Base-by-base conservation (phyloP, 1,140 invertebrate genomes). In the Trichoplusia ni region DNA sequence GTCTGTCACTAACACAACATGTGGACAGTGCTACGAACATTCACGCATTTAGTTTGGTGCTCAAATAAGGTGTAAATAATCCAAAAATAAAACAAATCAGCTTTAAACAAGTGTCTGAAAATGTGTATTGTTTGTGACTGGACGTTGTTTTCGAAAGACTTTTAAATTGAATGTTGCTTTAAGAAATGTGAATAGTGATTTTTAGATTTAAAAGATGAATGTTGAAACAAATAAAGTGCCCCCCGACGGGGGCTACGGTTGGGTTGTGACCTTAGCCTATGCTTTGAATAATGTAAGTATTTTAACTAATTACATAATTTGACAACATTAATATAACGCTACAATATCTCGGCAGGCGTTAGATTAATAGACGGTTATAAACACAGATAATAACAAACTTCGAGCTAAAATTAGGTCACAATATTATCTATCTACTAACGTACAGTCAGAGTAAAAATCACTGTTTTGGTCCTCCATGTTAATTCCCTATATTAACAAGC, bases 201-300 rank as follows among this genome's bases (percentile, higher is more conserved):
- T 23, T 29, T 27, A 29, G 35, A 27, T 67, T 9, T 77, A 40
- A 35, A 83, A 83, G 80, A 70, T 73, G 53, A 66, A 62, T 29
- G 51, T 54, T 38, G 69, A 66, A 61, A 56, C 60, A 33, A 80
- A 81, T 51, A 90, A 88, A 70, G 81, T 92, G 16, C 91, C 93
- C 18, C 94, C 94, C 0, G 94, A 95, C 74, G 94, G 93, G 13
- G 94, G 94, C 6, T 95, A 93, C 90, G 94, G 94, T 3, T 95
- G 95, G 94, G 82, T 94, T 19, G 91, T 95, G 19, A 92, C 94
- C 21, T 78, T 94, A 23, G 94, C 92, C 2, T 92, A 92, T 51
- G 92, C 93, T 51, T 82, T 93, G 14, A 92, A 92, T 69, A 95
- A 94, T 79, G 94, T 95, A 89, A 93, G 93, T 92, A 74, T 21